These are phyloP conservation scores for Drosophila pegasa DNA, from an alignment of 2,888 invertebrate genomes.

Conservation along the genomic window DNA sequence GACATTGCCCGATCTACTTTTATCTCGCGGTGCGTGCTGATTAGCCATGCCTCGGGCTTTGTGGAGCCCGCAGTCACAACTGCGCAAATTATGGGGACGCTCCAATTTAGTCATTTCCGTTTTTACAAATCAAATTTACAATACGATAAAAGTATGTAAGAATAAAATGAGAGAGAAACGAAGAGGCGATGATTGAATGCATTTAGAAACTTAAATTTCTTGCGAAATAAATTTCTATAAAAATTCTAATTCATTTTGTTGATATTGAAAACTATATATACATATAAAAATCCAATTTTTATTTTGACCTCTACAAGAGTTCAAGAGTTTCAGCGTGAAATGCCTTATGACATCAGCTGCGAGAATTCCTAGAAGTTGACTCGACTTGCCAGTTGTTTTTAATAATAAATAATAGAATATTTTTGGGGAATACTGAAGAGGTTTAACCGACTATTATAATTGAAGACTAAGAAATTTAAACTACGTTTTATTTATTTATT, in stretches of 20 bases:
- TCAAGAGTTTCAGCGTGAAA: too few species aligned
- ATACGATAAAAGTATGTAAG: not conserved
- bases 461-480: conserved; percentile 14
- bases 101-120: conserved; percentile 69
- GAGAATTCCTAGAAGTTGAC: too few species aligned
- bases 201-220: not conserved
- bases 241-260: too few species aligned
- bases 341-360: too few species aligned
- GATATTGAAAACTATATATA: too few species aligned
- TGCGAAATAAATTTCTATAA: not conserved
- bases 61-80: conserved; percentile 27
- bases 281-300: not conserved
- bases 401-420: not conserved
- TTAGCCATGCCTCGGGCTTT: conserved; percentile 50
- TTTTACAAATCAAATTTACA: conserved; percentile 33
- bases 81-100: conserved; percentile 58
- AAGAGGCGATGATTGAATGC: not conserved
- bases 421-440: not conserved
- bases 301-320: too few species aligned
- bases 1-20: conserved; percentile 7
- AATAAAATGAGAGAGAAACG: not conserved
- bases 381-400: too few species aligned
- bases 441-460: not conserved
- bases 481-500: conserved; percentile 4
- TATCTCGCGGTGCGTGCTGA: conserved; percentile 55